These are phyloP conservation scores for Zeuzera pyrina DNA, from an alignment of 2,888 invertebrate genomes.

Conservation along the genomic window DNA sequence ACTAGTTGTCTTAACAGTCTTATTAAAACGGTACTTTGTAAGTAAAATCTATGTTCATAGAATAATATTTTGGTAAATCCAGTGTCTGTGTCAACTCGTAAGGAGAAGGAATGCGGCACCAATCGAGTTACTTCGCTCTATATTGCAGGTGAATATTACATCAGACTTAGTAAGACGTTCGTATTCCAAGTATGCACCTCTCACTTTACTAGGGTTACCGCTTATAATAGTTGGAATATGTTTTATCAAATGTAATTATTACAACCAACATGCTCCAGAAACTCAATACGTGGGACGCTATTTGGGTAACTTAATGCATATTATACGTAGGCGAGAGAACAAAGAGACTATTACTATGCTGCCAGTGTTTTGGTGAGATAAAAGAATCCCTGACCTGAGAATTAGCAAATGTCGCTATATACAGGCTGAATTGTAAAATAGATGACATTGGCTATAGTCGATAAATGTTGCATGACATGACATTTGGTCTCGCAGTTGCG, in stretches of 20 bases:
- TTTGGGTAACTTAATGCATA: constrained; percentile 7
- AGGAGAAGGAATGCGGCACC: constrained; percentile 40
- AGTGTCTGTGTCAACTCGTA: constrained; percentile 31
- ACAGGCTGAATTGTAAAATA: not conserved
- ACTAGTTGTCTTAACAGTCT: no score
- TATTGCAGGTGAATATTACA: constrained; percentile 45
- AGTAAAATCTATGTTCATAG: no score
- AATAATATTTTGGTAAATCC: no score
- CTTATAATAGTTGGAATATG: no score
- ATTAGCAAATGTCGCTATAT: constrained; percentile 1
- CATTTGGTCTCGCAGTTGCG: no score
- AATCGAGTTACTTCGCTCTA: constrained; percentile 42
- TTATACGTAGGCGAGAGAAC: constrained; percentile 12
- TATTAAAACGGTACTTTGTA: no score
- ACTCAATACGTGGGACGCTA: constrained; percentile 7
- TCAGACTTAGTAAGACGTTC: constrained; percentile 22
- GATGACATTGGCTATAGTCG: constrained; percentile 1
- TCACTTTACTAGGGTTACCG: no score
- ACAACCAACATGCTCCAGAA: constrained; percentile 2
- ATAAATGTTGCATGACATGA: no score
- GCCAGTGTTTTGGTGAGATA: constrained; percentile 1
- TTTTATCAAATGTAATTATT: no score
- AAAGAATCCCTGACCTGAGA: constrained; percentile 1
- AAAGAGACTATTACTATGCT: constrained; percentile 8
- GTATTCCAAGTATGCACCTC: constrained; percentile 5